These are phyloP conservation scores for Andrena haemorrhoa DNA, from an alignment of 2,888 invertebrate genomes.

Conservation along the genomic window DNA sequence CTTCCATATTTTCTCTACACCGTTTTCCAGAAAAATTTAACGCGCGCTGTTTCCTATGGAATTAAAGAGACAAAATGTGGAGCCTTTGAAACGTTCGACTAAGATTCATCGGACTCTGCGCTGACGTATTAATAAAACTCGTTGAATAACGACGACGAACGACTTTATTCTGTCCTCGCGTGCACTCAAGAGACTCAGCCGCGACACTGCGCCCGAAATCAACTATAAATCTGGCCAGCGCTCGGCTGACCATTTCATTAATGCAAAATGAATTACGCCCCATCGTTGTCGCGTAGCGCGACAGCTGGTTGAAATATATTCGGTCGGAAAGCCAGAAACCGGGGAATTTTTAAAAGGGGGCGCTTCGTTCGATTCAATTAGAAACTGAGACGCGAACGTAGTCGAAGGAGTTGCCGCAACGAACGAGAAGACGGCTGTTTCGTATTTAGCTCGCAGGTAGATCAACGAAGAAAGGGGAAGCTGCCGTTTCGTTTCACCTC, in stretches of 20 bases:
- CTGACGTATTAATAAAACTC: slow-evolving; percentile 33
- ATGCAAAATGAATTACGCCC: slow-evolving; percentile 66
- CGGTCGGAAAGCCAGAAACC: slow-evolving; percentile 10
- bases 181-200: neutral
- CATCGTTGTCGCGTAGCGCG: slow-evolving; percentile 23
- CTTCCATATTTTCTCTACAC: too few relatives aligned
- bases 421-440: neutral
- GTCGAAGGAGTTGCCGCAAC: neutral
- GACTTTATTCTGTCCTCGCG: neutral
- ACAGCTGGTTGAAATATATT: slow-evolving; percentile 50
- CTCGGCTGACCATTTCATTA: slow-evolving; percentile 60
- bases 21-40: neutral
- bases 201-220: slow-evolving; percentile 53
- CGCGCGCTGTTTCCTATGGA: neutral
- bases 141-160: slow-evolving; percentile 17
- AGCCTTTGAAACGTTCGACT: too few relatives aligned
- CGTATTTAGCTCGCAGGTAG: neutral
- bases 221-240: slow-evolving; percentile 57
- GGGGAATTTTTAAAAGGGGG: slow-evolving; percentile 5
- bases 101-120: neutral
- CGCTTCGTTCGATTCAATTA: neutral
- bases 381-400: neutral
- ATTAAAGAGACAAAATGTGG: neutral
- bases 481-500: neutral
- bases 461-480: neutral